A percentile compares a stretch with the other conserved stretches of the same genome.
These are phyloP conservation scores for Eupeodes latifasciatus DNA, from an alignment of 2,888 invertebrate genomes.

Conservation along the genomic window DNA sequence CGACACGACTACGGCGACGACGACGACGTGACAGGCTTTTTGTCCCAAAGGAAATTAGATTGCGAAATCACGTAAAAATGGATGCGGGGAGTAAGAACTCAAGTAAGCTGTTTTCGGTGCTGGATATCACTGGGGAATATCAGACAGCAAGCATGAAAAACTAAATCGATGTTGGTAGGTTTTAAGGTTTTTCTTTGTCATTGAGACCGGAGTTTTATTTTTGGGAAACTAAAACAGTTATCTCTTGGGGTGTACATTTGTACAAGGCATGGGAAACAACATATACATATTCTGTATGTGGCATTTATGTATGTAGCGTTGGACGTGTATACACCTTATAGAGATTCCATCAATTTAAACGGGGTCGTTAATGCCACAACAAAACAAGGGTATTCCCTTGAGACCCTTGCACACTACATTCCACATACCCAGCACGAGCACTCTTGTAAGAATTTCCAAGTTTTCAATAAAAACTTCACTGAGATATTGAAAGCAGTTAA, in stretches of 20 bases:
- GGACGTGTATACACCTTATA: not conserved
- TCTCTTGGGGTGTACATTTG: slow-evolving; percentile 1
- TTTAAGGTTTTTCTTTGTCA: not conserved
- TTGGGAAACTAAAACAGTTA: not conserved
- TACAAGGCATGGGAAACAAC: not conserved
- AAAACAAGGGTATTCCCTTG: not conserved
- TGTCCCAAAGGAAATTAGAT: slow-evolving; percentile 25
- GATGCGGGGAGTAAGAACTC: not conserved
- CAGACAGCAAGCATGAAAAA: not conserved
- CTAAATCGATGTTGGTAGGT: not conserved
- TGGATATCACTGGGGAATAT: not conserved
- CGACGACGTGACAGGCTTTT: not conserved
- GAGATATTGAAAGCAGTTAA: too few relatives aligned
- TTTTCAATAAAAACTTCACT: too few relatives aligned
- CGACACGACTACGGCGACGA: too few relatives aligned
- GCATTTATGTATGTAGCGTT: not conserved
- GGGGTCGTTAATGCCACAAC: not conserved
- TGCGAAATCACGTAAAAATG: slow-evolving; percentile 8
- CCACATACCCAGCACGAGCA: too few relatives aligned
- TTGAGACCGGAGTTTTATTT: not conserved
- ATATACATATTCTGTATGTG: not conserved
- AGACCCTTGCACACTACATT: not conserved
- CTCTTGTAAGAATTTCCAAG: too few relatives aligned
- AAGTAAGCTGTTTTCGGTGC: slow-evolving; percentile 7
- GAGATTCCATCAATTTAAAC: not conserved